Percentiles rank a stretch among this genome's conserved stretches.
Evolutionary conservation across 2,888 invertebrate genomes (phyloP).

Genomic region (Tryphoninae sp.): DNA sequence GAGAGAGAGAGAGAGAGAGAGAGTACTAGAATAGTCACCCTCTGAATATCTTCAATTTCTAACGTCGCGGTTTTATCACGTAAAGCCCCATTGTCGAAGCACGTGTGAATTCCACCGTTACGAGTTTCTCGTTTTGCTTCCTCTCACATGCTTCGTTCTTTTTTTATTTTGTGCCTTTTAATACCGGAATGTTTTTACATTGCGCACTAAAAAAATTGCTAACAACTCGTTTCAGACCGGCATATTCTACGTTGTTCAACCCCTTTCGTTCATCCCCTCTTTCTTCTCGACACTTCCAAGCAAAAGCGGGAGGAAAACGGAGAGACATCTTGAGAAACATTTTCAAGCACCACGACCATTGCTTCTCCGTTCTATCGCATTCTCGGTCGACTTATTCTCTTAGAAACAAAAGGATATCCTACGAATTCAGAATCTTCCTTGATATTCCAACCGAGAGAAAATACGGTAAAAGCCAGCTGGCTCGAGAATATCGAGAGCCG

Average conservation of each 20-base stretch:
- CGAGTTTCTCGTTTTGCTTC: not conserved
- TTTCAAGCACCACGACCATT: constrained; percentile 33
- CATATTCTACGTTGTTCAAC: not conserved
- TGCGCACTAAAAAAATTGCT: constrained; percentile 1
- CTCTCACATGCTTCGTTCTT: not conserved
- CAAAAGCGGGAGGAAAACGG: not conserved
- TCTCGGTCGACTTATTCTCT: constrained; percentile 40
- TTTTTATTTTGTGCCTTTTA: constrained; percentile 5
- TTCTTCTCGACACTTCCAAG: not conserved
- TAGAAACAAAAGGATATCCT: constrained; percentile 52
- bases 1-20: not conserved
- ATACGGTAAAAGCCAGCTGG: constrained; percentile 1
- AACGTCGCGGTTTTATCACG: not conserved
- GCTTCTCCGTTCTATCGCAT: constrained; percentile 28
- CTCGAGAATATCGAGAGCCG: not conserved
- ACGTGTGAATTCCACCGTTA: not conserved
- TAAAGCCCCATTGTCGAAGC: not conserved
- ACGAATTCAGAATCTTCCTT: constrained; percentile 35
- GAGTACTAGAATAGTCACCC: not conserved
- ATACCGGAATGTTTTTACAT: constrained; percentile 19
- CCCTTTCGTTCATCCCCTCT: not conserved
- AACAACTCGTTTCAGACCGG: not conserved
- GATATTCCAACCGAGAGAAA: constrained; percentile 1
- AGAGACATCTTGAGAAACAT: constrained; percentile 29
- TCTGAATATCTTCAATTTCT: not conserved